Conservation (phyloP, 2,797 vertebrate species). For the Argya squamiceps region DNA sequence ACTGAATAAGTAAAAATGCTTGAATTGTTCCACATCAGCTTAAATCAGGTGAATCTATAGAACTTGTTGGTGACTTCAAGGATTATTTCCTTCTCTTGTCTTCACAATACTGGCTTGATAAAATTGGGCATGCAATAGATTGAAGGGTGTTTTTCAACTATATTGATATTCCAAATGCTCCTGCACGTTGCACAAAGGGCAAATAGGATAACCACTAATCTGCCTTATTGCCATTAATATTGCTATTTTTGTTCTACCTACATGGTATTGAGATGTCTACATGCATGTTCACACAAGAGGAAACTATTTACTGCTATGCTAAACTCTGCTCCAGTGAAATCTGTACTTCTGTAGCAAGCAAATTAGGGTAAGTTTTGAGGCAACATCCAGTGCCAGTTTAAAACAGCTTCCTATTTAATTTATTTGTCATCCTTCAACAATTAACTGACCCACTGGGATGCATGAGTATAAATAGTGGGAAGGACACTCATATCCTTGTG, state of each 20-base stretch:
- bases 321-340: conserved; percentile 32
- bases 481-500: conserved; percentile 42
- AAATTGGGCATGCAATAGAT: not conserved
- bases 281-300: not conserved
- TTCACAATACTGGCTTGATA: not conserved
- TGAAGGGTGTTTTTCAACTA: not conserved
- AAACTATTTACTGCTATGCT: not conserved
- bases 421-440: conserved; percentile 65
- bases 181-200: not conserved
- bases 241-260: not conserved
- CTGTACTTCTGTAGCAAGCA: conserved; percentile 47
- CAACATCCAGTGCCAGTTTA: conserved; percentile 33
- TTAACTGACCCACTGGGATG: conserved; percentile 20
- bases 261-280: not conserved
- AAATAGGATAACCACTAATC: not conserved
- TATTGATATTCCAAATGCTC: not conserved
- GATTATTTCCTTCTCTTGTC: not conserved
- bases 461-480: conserved; percentile 52
- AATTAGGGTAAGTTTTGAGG: conserved; percentile 65
- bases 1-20: not conserved
- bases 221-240: not conserved
- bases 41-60: not conserved
- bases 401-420: conserved; percentile 58
- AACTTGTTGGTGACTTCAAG: not conserved
- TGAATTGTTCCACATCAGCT: not conserved